Base-by-base conservation (phyloP, 2,113 vertebrate genomes). In the Macrotus californicus region DNA sequence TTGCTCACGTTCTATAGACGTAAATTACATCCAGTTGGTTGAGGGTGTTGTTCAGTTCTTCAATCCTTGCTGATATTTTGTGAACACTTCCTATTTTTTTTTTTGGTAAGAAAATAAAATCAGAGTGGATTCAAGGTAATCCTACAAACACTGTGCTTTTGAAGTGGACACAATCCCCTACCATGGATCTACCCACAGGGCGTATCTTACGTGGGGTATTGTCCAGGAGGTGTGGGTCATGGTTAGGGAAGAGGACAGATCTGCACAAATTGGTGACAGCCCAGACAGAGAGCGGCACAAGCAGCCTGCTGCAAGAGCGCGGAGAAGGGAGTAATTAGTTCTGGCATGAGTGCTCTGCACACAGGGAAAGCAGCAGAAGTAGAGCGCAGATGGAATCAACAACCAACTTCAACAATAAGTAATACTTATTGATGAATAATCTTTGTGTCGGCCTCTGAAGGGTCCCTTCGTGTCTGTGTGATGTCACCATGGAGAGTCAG, bases 321-420 rank as follows among this genome's bases (percentile, higher is more conserved):
- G 3, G 96, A n/a, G 43, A 39, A 52, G 3, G 26, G 64, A 34
- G 24, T 94, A 87, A 96, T 91, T 69, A 46, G 76, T 93, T 85
- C 75, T 64, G 80, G 91, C 81, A 18, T 3, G 34, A 70, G 12
- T 26, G 21, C 3, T 39, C 73, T 52, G 39, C 72, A 86, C 46
- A 31, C 36, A 87, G 41, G 56, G 59, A 70, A 48, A n/a, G 48
- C 67, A 12, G 52, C 52, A 46, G 91, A 87, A 88, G 72, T 85
- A 86, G 82, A 91, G 91, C 56, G 48, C 46, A 48, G 69, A 5
- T 24, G 76, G 73, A 64, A 70, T 86, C 0, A 24, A 75, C 85
- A 79, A 5, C 36, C 41, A 26, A 54, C 19, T 77, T 48, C 48
- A 36, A 12, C 48, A 8, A 66, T 88, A 95, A 95, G 93, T 93